phyloP scores from a whole-genome alignment of 2,113 vertebrate genomes.

The Lagopus muta region DNA sequence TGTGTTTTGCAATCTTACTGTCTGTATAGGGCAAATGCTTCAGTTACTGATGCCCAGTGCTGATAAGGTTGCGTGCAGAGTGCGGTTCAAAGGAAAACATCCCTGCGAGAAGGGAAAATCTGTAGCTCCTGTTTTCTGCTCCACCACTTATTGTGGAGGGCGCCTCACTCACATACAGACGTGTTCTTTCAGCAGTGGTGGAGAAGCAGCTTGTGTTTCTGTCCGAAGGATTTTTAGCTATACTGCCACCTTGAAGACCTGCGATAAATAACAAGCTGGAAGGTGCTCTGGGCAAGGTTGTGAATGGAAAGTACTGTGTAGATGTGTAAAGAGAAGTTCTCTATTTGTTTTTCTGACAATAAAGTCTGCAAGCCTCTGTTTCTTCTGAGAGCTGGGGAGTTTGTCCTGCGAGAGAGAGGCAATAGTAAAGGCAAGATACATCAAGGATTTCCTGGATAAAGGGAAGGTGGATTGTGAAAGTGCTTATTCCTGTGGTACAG shows the following conservation, averaged over 20 bases:
- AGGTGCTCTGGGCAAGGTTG: neutral
- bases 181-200: neutral
- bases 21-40: neutral
- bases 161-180: neutral
- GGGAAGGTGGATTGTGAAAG: neutral
- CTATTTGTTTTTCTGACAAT: rapidly evolving
- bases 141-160: slow-evolving; percentile 22
- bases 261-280: neutral
- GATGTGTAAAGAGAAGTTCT: neutral
- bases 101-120: neutral
- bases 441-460: neutral
- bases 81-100: neutral
- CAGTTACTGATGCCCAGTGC: neutral
- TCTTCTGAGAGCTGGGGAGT: rapidly evolving
- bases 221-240: neutral
- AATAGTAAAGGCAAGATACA: neutral
- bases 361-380: neutral
- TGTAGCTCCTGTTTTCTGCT: neutral
- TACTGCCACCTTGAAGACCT: neutral
- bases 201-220: neutral
- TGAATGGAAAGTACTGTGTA: neutral
- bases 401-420: neutral
- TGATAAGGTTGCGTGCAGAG: neutral
- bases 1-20: neutral
- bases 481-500: neutral